A percentile compares a stretch with the other conserved stretches of the same genome.
Evolutionary conservation across 2,888 invertebrate genomes (phyloP).

Genomic region (Watsonalla cultraria): DNA sequence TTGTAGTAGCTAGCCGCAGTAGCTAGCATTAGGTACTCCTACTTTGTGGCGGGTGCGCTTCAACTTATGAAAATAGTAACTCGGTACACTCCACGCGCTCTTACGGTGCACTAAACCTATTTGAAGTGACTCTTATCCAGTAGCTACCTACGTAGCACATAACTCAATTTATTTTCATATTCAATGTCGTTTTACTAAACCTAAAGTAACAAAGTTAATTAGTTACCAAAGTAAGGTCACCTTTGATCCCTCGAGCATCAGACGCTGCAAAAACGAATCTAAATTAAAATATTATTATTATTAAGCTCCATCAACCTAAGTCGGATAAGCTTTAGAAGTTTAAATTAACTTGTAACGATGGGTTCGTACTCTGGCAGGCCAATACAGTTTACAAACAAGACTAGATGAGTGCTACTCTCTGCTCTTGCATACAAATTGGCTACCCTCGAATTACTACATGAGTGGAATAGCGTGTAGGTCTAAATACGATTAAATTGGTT

Average conservation of each 20-base stretch:
- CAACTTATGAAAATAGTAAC: no score
- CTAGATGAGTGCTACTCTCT: constrained; percentile 31
- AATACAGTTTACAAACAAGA: constrained; percentile 51
- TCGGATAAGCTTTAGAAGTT: constrained; percentile 62
- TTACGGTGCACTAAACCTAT: no score
- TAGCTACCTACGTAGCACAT: no score
- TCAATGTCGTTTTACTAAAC: no score
- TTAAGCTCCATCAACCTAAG: constrained; percentile 50
- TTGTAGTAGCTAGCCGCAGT: no score
- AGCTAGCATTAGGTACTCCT: no score
- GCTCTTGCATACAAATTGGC: constrained; percentile 58
- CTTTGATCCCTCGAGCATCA: not conserved
- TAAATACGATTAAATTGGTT: not conserved
- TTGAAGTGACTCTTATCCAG: no score
- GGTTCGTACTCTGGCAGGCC: constrained; percentile 27
- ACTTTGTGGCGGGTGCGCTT: no score
- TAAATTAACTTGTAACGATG: constrained; percentile 67
- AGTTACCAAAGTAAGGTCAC: not conserved
- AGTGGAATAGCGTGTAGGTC: constrained; percentile 30
- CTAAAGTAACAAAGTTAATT: not conserved
- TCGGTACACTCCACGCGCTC: no score
- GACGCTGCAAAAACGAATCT: constrained; percentile 21
- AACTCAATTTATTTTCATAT: no score
- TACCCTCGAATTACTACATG: constrained; percentile 40
- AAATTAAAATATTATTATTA: constrained; percentile 45